Evolutionary conservation across 2,797 vertebrate species (phyloP), one percentile per base, ranked within the genome.

Genomic region (Acanthurus tractus): DNA sequence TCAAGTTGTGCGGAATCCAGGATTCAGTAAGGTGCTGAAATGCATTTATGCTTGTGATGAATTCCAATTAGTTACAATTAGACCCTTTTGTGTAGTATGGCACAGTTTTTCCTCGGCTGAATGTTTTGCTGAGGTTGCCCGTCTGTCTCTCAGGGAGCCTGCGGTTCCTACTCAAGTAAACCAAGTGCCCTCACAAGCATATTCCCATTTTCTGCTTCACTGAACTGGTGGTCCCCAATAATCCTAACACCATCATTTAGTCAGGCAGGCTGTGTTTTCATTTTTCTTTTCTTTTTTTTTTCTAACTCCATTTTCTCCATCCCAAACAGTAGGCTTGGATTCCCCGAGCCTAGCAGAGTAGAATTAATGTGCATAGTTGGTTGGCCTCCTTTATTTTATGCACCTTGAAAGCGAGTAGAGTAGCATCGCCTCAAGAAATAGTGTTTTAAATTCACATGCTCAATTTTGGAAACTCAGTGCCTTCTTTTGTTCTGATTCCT

Each of bases 161-260:
- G 82, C 46, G 36, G 83, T 86, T 91, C 90, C 83, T 81, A 76
- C 88, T 88, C 87, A 87, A 88, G 86, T 91, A 92, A 92, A 93
- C 93, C 63, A 86, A 83, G 82, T 46, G 88, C 84, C 91, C 91
- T 94, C 83, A 83, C 88, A 90, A 92, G 88, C 92, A 91, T 88
- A 92, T 94, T 95, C 94, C 93, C 89, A 96, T 96, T 96, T 96
- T 94, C 94, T 88, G 94, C 94, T 95, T 94, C 94, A 93, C 76
- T 94, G 94, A 95, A 91, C 93, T 92, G 92, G 86, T 81, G 91
- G 91, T 91, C 88, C 87, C 93, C 93, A 94, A 94, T 95, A 95
- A 96, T 95, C 94, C 93, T 84, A 93, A 94, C 94, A 92, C 92
- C 93, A 94, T 94, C 90, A 93, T 95, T 95, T 94, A 94, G 94